Base-by-base conservation (phyloP, 2,113 vertebrate genomes). In the Entomyzon cyanotis region DNA sequence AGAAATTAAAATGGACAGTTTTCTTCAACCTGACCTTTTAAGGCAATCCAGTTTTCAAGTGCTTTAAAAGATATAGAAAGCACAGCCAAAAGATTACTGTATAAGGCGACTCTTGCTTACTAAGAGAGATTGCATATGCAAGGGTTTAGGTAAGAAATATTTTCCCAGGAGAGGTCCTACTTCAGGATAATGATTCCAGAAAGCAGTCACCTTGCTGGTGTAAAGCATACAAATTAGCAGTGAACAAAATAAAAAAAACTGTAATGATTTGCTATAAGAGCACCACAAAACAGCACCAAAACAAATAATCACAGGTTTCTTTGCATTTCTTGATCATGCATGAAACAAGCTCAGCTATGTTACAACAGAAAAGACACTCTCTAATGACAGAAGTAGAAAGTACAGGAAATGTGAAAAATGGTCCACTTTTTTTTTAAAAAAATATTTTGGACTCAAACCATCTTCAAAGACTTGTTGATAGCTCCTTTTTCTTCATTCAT, bases 21-120 rank as follows among this genome's bases (percentile, higher is more conserved):
- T 90, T 78, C 63, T 76, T 87, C 46, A 87, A 30, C 30, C 11
- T 58, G n/a, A 71, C 74, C 79, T 94, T 97, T 93, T 81, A 94
- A 69, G 80, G 60, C 42, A 94, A 80, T 67, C 55, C 30, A 47
- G 12, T 60, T 86, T 87, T 39, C 65, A 90, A 46, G 17, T 30
- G 44, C 58, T 84, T 25, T 69, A 69, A 46, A 76, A 94, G 35
- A 86, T 33, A 85, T 0, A 50, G 68, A 87, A 82, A 96, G 87
- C 68, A 59, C 21, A 94, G 91, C 46, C 76, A 95, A 84, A 31
- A 76, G 46, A 85, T 76, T 58, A 47, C 84, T 89, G n/a, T 55
- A 68, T 84, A 74, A 93, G 35, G 69, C 3, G 0, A 53, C n/a
- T n/a, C 53, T 69, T 44, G 15, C n/a, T 80, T 35, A 77, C 42